Evolutionary conservation across 2,888 invertebrate genomes (phyloP), one percentile per base, ranked within the genome.

Genomic region (Nezara viridula): DNA sequence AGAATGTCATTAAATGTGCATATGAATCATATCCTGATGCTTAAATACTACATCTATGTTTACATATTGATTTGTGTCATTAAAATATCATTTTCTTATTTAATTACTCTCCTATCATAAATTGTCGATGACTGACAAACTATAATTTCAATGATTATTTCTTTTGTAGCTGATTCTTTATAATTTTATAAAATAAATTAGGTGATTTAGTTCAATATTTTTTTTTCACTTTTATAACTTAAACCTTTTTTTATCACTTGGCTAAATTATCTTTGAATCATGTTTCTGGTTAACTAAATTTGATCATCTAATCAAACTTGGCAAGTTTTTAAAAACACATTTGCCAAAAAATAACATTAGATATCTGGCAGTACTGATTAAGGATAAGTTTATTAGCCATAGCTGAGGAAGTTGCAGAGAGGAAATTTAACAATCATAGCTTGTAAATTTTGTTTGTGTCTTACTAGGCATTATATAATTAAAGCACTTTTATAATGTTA

Each of bases 381-480:
- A n/a, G n/a, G n/a, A 19, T 44, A 44, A 44, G 44, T 44, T 81
- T 81, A 81, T 44, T 81, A 44, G 44, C 44, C 44, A 47, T 81
- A 81, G 2, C 44, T 44, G 24, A 81, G 44, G 24, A 77, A 37
- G 81, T 81, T 81, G 44, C 81, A 24, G 44, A 81, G n/a, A 24
- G n/a, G 44, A 81, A 81, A 47, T 81, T 81, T 81, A 81, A 81
- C 81, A 81, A 81, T 81, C 81, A 81, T 81, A 81, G 81, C 81
- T 81, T 81, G 81, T 81, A 81, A 81, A 81, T 40, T 81, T 81
- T 81, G 40, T 81, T 81, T 40, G 81, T 81, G 81, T 81, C 81
- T 81, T 81, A 81, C 14, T 81, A 81, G 81, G n/a, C 81, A 44
- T 40, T 81, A 73, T 73, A 77, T 44, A 44, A 44, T 81, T 40